Conservation (phyloP, 2,797 vertebrate genomes). For the Capromys pilorides region DNA sequence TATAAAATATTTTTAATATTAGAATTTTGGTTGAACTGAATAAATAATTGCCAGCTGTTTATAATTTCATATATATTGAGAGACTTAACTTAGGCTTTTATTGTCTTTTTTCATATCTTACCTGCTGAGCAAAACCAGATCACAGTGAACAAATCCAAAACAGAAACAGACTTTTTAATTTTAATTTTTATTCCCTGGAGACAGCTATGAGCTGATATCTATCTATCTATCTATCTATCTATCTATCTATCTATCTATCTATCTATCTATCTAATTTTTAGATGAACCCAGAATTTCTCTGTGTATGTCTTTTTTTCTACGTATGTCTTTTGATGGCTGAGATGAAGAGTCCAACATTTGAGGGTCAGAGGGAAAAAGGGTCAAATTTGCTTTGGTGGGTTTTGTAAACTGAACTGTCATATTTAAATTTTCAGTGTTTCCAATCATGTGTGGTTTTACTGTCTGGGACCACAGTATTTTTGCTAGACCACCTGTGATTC, state of each 20-base stretch:
- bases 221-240: too few relatives aligned
- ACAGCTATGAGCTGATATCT: background rate
- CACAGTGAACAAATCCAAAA: constrained; percentile 42
- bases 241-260: too few relatives aligned
- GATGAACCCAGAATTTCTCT: too few relatives aligned
- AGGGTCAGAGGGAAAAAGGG: background rate
- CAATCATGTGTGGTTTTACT: background rate
- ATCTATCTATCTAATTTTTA: too few relatives aligned
- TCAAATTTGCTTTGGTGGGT: background rate
- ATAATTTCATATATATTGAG: constrained; percentile 39
- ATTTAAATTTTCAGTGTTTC: constrained; percentile 50
- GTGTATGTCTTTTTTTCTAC: background rate
- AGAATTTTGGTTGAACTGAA: constrained; percentile 39
- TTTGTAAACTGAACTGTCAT: constrained; percentile 49
- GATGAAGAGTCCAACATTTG: background rate
- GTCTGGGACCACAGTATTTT: constrained; percentile 1
- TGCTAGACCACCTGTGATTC: background rate
- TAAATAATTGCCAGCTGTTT: constrained; percentile 33
- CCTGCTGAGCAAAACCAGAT: constrained; percentile 16
- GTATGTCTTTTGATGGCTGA: constrained; percentile 23
- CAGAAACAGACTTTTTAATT: constrained; percentile 21
- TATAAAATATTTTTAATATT: constrained; percentile 28
- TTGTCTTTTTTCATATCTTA: background rate
- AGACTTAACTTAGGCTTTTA: constrained; percentile 39
- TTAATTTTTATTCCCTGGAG: background rate